Conservation (phyloP, 2,888 invertebrate genomes). For the Leptarthrus brevirostris region DNA sequence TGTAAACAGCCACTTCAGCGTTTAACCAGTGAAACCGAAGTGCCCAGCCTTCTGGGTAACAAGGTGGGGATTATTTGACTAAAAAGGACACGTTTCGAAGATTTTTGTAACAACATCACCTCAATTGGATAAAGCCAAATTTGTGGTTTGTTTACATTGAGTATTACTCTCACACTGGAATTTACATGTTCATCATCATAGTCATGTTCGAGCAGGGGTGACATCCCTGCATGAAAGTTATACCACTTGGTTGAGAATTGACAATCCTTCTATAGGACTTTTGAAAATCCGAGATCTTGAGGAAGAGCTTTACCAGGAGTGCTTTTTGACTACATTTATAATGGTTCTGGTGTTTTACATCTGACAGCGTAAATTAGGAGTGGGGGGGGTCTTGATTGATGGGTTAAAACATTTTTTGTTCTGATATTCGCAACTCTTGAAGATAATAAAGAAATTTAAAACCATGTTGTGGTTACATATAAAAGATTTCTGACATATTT, state of each 20-base stretch:
- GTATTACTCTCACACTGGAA: neutral
- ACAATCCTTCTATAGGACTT: too few relatives aligned
- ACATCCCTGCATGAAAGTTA: too few relatives aligned
- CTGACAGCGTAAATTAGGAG: neutral
- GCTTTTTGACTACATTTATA: slow-evolving; percentile 20
- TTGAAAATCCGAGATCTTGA: too few relatives aligned
- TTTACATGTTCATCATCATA: too few relatives aligned
- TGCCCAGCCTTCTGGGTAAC: neutral
- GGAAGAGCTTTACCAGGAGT: neutral
- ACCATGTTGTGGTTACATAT: slow-evolving; percentile 3
- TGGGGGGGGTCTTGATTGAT: neutral
- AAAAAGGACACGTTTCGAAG: neutral
- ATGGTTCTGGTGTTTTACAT: neutral
- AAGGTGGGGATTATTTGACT: neutral
- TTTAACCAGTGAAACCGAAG: neutral
- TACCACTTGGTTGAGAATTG: too few relatives aligned
- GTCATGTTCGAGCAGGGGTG: too few relatives aligned
- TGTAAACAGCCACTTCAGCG: slow-evolving; percentile 22
- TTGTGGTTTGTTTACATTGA: slow-evolving; percentile 17
- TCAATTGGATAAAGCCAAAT: slow-evolving; percentile 35
- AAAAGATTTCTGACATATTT: slow-evolving; percentile 1
- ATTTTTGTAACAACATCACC: slow-evolving; percentile 34
- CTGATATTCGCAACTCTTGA: slow-evolving; percentile 3
- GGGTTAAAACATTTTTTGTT: slow-evolving; percentile 22
- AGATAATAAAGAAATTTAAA: neutral